Evolutionary conservation across 2,113 vertebrate genomes (phyloP).

Genomic region (Cyrtonyx montezumae): DNA sequence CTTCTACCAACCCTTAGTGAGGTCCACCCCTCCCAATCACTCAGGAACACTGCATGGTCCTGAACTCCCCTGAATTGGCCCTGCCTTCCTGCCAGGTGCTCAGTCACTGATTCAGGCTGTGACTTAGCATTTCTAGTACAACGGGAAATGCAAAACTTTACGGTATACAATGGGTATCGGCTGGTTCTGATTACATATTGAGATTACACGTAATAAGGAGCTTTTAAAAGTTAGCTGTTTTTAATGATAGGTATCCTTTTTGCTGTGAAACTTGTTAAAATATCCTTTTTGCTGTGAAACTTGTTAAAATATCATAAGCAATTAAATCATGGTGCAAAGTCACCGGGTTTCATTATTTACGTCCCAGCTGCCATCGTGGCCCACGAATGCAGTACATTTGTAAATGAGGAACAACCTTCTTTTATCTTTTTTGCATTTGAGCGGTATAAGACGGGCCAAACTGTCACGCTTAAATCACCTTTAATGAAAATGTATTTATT

Average conservation of each 20-base stretch:
- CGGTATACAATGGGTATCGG: neutral
- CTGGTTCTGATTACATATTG: neutral
- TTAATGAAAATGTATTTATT: slow-evolving; percentile 37
- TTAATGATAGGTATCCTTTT: neutral
- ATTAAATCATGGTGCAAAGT: neutral
- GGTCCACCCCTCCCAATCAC: too few relatives aligned
- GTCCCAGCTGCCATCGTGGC: neutral
- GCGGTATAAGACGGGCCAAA: neutral
- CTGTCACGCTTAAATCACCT: slow-evolving; percentile 7
- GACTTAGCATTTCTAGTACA: neutral
- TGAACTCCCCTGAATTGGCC: too few relatives aligned
- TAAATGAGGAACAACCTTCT: neutral
- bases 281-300: neutral
- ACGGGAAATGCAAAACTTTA: neutral
- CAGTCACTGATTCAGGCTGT: too few relatives aligned
- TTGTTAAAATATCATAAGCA: neutral
- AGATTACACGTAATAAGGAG: neutral
- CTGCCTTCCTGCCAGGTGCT: too few relatives aligned
- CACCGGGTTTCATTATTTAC: neutral
- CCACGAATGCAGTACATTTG: neutral
- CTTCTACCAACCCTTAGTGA: too few relatives aligned
- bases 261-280: neutral
- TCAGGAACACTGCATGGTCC: too few relatives aligned
- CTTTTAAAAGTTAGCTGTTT: neutral
- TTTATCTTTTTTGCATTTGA: neutral